Conservation (phyloP, 2,888 invertebrate genomes). For the Prosopocoilus inquinatus region DNA sequence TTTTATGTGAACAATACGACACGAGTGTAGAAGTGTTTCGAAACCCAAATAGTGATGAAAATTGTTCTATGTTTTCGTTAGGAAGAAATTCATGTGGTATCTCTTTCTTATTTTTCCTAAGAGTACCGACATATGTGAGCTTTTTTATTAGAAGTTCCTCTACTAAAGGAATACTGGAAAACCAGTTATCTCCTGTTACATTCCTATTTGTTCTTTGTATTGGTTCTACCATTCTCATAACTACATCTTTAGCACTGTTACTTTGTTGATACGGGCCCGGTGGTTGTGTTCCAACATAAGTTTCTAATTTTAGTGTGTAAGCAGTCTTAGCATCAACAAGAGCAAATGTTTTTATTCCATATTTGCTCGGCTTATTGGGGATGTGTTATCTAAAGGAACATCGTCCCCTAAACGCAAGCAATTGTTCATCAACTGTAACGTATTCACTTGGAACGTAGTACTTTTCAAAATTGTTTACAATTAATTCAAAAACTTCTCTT, state of each 20-base stretch:
- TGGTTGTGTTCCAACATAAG: constrained; percentile 16
- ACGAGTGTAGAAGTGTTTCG: too few relatives aligned
- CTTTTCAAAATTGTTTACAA: background rate
- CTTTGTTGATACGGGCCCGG: too few relatives aligned
- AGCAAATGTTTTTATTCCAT: constrained; percentile 20
- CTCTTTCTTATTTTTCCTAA: constrained; percentile 20
- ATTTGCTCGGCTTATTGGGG: background rate
- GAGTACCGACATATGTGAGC: constrained; percentile 17
- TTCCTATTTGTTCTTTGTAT: constrained; percentile 23
- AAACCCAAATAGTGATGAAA: too few relatives aligned
- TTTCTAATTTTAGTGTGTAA: constrained; percentile 22
- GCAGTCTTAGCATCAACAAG: constrained; percentile 20
- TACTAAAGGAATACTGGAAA: constrained; percentile 14
- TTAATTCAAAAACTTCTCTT: background rate
- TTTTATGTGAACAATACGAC: too few relatives aligned
- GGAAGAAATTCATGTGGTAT: constrained; percentile 10
- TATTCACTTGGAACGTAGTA: too few relatives aligned
- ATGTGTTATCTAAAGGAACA: background rate
- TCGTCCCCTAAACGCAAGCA: background rate
- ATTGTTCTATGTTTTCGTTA: background rate
- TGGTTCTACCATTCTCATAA: constrained; percentile 18
- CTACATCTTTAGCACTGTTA: constrained; percentile 1
- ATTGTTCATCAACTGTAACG: too few relatives aligned
- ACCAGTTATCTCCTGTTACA: constrained; percentile 24
- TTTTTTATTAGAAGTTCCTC: constrained; percentile 14